Conservation (phyloP, 92 coral and sea anemone genomes). For the Umimayanthus chanpuru region DNA sequence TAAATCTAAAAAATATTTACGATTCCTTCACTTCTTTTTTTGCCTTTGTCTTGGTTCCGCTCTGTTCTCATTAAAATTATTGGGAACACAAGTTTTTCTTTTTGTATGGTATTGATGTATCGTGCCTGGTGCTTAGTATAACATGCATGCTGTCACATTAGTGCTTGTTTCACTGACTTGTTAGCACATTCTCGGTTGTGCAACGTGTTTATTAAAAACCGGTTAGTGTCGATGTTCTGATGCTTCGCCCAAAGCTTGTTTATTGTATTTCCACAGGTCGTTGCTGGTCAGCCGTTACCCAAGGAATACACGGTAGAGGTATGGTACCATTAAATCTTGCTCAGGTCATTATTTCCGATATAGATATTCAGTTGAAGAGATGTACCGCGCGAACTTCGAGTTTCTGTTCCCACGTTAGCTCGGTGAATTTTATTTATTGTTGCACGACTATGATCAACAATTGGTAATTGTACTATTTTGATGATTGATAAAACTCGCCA, state of each 20-base stretch:
- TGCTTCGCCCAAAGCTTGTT: not conserved
- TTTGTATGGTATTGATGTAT: too few species aligned
- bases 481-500: too few species aligned
- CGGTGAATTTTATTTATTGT: not conserved
- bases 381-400: not conserved
- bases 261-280: constrained; percentile 64
- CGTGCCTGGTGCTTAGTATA: too few species aligned
- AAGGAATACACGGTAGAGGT: constrained; percentile 90
- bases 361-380: not conserved
- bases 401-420: too few species aligned
- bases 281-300: constrained; percentile 89
- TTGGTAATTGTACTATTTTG: too few species aligned
- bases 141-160: not conserved
- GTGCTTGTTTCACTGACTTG: not conserved
- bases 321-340: not conserved
- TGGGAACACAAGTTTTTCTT: too few species aligned
- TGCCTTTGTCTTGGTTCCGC: too few species aligned
- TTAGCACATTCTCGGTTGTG: not conserved
- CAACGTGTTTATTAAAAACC: not conserved
- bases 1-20: too few species aligned
- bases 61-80: too few species aligned
- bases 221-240: too few species aligned
- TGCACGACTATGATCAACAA: not conserved
- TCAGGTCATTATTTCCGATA: not conserved
- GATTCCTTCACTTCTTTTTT: too few species aligned